Evolutionary conservation across 1,140 invertebrate genomes (phyloP), one percentile per base, ranked within the genome.

Genomic region (Uloborus diversus): DNA sequence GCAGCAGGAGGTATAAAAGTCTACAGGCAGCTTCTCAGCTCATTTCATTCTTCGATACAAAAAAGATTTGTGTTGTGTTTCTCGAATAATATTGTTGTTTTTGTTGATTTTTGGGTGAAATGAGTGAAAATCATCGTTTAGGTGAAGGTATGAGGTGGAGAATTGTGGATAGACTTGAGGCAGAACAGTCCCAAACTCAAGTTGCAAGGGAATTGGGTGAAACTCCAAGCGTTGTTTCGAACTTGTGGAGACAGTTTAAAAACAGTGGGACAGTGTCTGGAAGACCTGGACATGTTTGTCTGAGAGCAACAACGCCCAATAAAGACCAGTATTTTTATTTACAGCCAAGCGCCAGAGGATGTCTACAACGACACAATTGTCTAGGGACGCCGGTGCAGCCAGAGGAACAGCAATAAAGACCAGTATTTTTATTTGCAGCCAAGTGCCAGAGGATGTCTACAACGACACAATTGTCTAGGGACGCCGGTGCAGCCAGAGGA

Each of bases 141-240:
- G 17, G 11, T 17, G 32, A 42, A 11, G 61, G 61, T 42, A 64
- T n/a, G 35, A 35, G n/a, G n/a, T 64, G 28, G 61, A 35, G n/a
- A 37, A n/a, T n/a, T n/a, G n/a, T n/a, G n/a, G n/a, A n/a, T n/a
- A n/a, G n/a, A n/a, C n/a, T n/a, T n/a, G 57, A 61, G 20, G 14
- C 57, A n/a, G 33, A 20, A 13, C 61, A 64, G 32, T 64, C 61
- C 35, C 61, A 37, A 35, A 35, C 61, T n/a, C 61, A 64, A 33
- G 35, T 64, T 64, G 30, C 35, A n/a, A 42, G 30, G 20, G 33
- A 64, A 35, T 20, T 64, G 61, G 11, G 37, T 64, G 32, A 20
- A 64, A 64, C 30, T 23, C 33, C 61, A 33, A 33, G 61, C 13
- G 32, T 64, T 33, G 20, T 64, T n/a, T 20, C 61, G 9, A 64